Conservation (phyloP, 2,888 invertebrate species). For the Pachliopta kotzebuea region DNA sequence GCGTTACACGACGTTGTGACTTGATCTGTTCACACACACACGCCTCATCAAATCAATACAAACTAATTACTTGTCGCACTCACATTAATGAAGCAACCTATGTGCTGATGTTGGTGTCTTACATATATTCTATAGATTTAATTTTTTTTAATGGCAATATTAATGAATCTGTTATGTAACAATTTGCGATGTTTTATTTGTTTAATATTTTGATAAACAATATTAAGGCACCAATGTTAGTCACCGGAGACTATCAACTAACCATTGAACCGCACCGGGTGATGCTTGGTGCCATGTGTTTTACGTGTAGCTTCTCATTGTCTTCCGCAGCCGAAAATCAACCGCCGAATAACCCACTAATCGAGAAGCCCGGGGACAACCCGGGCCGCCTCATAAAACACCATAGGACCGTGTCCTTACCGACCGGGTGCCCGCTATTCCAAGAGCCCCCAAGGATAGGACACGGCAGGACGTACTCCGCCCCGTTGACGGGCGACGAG, state of each 20-base stretch:
- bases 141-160: too few species aligned
- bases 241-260: too few species aligned
- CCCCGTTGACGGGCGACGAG: constrained; percentile 82
- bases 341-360: constrained; percentile 72
- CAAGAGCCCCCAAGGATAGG: constrained; percentile 63
- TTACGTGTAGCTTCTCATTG: constrained; percentile 73
- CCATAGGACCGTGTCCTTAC: constrained; percentile 67
- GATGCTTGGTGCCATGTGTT: constrained; percentile 66
- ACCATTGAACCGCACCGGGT: constrained; percentile 45
- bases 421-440: constrained; percentile 60
- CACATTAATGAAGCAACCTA: constrained; percentile 18
- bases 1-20: constrained; percentile 16
- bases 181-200: too few species aligned
- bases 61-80: constrained; percentile 18
- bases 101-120: constrained; percentile 22
- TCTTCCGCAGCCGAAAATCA: constrained; percentile 72
- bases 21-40: not conserved
- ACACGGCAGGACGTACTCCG: constrained; percentile 86
- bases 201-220: too few species aligned
- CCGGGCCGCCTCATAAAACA: constrained; percentile 57
- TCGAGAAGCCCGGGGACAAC: constrained; percentile 54
- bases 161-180: too few species aligned
- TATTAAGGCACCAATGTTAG: constrained; percentile 30
- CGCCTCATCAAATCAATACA: not conserved
- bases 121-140: not conserved